Evolutionary conservation across 2,888 invertebrate species (phyloP).

Genomic region (Metopia argyrocephala): DNA sequence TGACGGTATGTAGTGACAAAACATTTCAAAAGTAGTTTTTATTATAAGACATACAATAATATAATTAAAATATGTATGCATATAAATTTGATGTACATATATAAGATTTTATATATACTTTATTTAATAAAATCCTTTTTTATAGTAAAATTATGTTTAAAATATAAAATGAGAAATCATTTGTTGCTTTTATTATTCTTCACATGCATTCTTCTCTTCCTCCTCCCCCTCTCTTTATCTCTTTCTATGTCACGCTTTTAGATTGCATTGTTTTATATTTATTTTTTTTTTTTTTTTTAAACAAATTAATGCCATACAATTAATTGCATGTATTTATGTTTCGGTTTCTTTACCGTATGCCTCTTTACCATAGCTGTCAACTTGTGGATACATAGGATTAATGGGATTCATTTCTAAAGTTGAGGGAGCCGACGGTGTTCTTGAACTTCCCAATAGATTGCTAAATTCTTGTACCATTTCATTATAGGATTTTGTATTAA

Average conservation of each 20-base stretch:
- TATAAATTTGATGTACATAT: background rate
- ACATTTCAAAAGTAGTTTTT: conserved; percentile 25
- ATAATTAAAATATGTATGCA: background rate
- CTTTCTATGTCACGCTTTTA: conserved; percentile 24
- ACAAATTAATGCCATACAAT: background rate
- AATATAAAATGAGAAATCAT: conserved; percentile 70
- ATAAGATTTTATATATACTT: background rate
- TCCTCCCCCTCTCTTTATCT: conserved; percentile 52
- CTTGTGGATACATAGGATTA: conserved; percentile 85
- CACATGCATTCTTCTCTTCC: conserved; percentile 43
- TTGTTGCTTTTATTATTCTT: conserved; percentile 63
- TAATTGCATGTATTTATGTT: conserved; percentile 81
- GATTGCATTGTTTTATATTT: conserved; percentile 42
- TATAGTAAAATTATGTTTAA: conserved; percentile 40
- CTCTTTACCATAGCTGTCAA: conserved; percentile 86
- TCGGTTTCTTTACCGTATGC: conserved; percentile 90
- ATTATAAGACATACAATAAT: too few relatives aligned
- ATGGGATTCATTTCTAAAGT: conserved; percentile 90
- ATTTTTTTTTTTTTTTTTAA: conserved; percentile 5
- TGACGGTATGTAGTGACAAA: conserved; percentile 39
- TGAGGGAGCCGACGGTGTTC: conserved; percentile 91
- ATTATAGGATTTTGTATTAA: conserved; percentile 88
- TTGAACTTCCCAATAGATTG: conserved; percentile 80
- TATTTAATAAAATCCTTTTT: conserved; percentile 23
- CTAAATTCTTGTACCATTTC: conserved; percentile 88